Evolutionary conservation across 2,888 invertebrate species (phyloP), one percentile per base, ranked within the genome.

Genomic region (Acleris cristana): DNA sequence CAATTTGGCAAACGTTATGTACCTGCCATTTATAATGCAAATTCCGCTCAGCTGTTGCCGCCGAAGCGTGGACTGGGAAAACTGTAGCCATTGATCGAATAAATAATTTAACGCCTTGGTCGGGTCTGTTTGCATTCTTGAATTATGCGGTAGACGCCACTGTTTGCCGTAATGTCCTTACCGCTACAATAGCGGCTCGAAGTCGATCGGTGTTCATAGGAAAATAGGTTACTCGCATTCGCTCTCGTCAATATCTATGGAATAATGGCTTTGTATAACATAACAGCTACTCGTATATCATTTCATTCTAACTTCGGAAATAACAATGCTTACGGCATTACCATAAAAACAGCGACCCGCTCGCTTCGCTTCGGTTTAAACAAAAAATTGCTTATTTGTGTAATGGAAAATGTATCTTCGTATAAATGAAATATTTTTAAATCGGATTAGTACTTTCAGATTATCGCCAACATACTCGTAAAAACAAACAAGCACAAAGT

Each of bases 1-100:
- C 72, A 73, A 78, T 77, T 76, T 75, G 71, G 69, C 70, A 64
- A 65, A 65, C 74, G 70, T 71, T 78, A 72, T 71, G 67, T 69
- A 71, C 73, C 76, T 83, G 69, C 74, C 77, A 85, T 87, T 84
- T 85, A 84, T 84, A 82, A 85, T 82, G 81, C 77, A 82, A 85
- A 87, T 86, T 82, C 73, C 67, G 69, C 74, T 81, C 83, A 85
- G 83, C 82, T 86, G 86, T 83, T 84, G 74, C 83, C 78, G 69
- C 30, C 12, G 23, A 16, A 16, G 18, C 52, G 54, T 67, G 63
- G 34, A 62, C 64, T 68, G 64, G 61, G 58, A 64, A 66, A 66
- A 67, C 62, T 67, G 26, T 58, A 78, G 74, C 73, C 71, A 76
- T 73, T 76, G 74, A 80, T 78, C 73, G 71, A 78, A 82, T 81